Conservation (phyloP, 2,888 invertebrate species). For the Odontocerum albicorne region DNA sequence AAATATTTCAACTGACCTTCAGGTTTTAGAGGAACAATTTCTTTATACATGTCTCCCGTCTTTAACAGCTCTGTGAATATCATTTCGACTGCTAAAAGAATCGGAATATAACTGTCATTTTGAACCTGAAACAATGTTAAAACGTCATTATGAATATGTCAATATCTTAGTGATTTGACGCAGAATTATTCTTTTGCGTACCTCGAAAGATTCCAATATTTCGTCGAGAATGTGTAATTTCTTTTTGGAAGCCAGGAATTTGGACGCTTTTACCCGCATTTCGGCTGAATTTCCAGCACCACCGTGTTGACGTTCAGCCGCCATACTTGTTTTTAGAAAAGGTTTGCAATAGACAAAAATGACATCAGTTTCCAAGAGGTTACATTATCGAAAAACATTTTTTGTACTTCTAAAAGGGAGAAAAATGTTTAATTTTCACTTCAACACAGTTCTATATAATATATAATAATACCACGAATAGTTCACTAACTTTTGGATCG, state of each 20-base stretch:
- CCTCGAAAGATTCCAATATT: conserved; percentile 70
- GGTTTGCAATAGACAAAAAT: too few relatives aligned
- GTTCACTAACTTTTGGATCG: too few relatives aligned
- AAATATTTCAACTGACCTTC: conserved; percentile 43
- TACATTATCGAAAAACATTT: too few relatives aligned
- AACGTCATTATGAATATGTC: conserved; percentile 41
- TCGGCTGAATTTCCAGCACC: conserved; percentile 60
- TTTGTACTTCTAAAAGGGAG: too few relatives aligned
- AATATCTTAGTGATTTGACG: conserved; percentile 31
- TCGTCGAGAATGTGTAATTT: conserved; percentile 67
- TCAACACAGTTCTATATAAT: too few relatives aligned
- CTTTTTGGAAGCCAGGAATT: conserved; percentile 66
- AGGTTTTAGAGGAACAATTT: conserved; percentile 61
- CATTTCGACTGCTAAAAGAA: conserved; percentile 69
- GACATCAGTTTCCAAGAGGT: too few relatives aligned
- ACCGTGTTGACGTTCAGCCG: conserved; percentile 22
- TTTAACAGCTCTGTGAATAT: conserved; percentile 70
- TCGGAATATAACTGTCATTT: conserved; percentile 56
- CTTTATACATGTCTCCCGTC: conserved; percentile 65
- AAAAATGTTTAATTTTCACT: too few relatives aligned
- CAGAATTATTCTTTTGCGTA: conserved; percentile 41
- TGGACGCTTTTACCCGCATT: conserved; percentile 68
- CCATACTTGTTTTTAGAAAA: too few relatives aligned
- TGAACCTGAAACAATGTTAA: conserved; percentile 46
- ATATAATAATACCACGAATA: too few relatives aligned